phyloP scores from a whole-genome alignment of 2,888 invertebrate genomes.

The Hoplodrina blanda region DNA sequence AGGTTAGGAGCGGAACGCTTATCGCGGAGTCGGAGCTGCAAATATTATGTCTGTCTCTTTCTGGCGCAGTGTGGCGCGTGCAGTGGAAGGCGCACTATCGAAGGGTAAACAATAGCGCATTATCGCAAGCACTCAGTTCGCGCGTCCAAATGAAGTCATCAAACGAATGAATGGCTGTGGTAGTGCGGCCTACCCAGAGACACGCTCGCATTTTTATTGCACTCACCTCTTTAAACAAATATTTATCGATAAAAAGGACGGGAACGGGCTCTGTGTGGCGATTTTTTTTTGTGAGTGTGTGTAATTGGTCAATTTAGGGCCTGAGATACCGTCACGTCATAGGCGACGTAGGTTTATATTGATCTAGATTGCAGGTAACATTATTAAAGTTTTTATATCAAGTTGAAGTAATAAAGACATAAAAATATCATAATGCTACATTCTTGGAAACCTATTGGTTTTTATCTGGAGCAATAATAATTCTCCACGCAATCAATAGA shows the following conservation, averaged over 20 bases:
- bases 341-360: conserved; percentile 49
- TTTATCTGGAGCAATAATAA: conserved; percentile 17
- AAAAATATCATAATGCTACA: conserved; percentile 43
- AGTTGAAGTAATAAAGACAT: conserved; percentile 39
- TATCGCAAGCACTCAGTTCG: conserved; percentile 88
- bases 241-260: conserved; percentile 80
- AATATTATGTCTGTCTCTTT: conserved; percentile 79
- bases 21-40: conserved; percentile 74
- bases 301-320: conserved; percentile 68
- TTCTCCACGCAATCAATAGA: conserved; percentile 5
- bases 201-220: conserved; percentile 89
- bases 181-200: conserved; percentile 84
- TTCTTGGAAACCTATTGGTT: conserved; percentile 18
- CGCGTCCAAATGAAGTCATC: conserved; percentile 90
- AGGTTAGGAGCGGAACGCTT: conserved; percentile 77
- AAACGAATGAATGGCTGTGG: conserved; percentile 89
- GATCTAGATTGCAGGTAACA: conserved; percentile 28
- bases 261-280: conserved; percentile 60
- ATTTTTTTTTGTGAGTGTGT: conserved; percentile 69
- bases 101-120: conserved; percentile 91
- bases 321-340: conserved; percentile 66
- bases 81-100: conserved; percentile 89
- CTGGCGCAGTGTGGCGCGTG: conserved; percentile 86
- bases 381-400: conserved; percentile 29
- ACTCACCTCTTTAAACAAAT: conserved; percentile 86